Conservation (phyloP, 2,797 vertebrate species). For the Petrocephalus sullivani region DNA sequence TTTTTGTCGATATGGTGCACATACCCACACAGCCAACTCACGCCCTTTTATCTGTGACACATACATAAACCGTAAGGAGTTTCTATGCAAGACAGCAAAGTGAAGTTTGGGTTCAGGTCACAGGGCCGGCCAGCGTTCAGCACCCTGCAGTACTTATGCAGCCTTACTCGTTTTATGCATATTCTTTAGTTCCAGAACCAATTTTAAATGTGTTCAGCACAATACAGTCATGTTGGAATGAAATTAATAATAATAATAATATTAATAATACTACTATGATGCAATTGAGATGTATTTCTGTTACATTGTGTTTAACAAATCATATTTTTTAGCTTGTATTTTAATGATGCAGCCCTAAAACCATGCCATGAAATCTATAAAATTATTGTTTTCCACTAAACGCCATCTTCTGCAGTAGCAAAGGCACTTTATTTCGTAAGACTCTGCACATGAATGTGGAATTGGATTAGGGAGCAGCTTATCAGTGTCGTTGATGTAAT, state of each 20-base stretch:
- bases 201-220: background rate
- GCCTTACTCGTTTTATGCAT: background rate
- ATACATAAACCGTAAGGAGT: background rate
- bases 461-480: background rate
- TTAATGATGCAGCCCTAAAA: background rate
- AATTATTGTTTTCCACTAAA: background rate
- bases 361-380: background rate
- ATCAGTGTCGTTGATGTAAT: background rate
- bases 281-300: background rate
- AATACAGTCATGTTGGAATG: background rate
- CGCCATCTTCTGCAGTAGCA: background rate
- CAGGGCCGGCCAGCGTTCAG: background rate
- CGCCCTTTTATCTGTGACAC: background rate
- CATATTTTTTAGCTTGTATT: background rate
- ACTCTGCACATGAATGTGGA: background rate
- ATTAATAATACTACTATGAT: background rate
- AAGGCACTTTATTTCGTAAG: background rate
- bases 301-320: background rate
- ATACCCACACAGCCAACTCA: background rate
- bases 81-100: background rate
- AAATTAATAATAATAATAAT: background rate
- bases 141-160: background rate
- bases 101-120: background rate
- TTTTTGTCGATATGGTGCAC: background rate
- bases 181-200: background rate